A percentile compares a stretch with the other conserved stretches of the same genome.
Evolutionary conservation across 37 sponge, comb jelly and placozoan species (phyloP).

Genomic region (Bolinopsis microptera): DNA sequence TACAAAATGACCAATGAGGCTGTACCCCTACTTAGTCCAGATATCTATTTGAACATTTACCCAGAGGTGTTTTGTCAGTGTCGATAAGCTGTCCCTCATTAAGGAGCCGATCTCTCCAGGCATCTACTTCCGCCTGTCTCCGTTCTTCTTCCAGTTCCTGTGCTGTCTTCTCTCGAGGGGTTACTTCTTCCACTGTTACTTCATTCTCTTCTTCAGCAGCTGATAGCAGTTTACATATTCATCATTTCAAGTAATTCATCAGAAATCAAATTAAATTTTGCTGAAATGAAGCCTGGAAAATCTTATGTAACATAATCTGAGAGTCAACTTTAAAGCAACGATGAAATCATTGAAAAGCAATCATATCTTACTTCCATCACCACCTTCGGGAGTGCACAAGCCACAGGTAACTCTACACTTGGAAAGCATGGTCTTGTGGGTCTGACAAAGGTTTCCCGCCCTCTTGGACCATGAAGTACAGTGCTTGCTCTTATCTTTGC

Average conservation of each 20-base stretch:
- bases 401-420: conserved; percentile 8
- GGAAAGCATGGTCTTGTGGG: neutral
- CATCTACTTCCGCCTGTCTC: neutral
- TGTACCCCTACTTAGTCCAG: too few relatives aligned
- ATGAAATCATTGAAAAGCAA: too few relatives aligned
- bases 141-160: neutral
- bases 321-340: too few relatives aligned
- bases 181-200: neutral
- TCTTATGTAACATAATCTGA: too few relatives aligned
- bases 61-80: neutral
- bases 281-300: too few relatives aligned
- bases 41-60: too few relatives aligned
- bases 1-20: too few relatives aligned
- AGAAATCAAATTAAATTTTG: too few relatives aligned
- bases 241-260: neutral
- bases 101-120: neutral
- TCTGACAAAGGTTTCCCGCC: neutral
- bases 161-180: neutral
- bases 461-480: conserved; percentile 6
- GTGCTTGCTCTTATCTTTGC: neutral
- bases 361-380: too few relatives aligned
- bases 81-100: neutral
- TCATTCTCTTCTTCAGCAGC: neutral
- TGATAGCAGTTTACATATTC: neutral
- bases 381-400: too few relatives aligned